These are phyloP conservation scores for Oscheius sp. DNA, from an alignment of 2,888 invertebrate genomes.

Conservation along the genomic window DNA sequence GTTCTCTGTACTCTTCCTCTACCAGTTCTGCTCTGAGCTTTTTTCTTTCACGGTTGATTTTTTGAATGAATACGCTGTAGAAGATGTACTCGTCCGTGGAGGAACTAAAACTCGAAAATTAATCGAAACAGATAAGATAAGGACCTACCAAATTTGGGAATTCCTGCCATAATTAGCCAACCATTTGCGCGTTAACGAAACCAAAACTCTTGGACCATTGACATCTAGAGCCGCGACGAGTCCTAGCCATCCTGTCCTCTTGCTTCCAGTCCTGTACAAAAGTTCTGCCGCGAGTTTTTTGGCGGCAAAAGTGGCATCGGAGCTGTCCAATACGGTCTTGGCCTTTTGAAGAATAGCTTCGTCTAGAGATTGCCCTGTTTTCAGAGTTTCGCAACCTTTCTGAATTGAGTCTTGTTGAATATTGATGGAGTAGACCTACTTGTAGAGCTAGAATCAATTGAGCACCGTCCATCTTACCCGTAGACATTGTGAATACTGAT, in stretches of 20 bases:
- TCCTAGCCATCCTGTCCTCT: slow-evolving; percentile 19
- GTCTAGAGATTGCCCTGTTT: neutral
- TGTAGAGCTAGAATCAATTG: neutral
- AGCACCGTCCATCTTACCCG: neutral
- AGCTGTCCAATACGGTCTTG: neutral
- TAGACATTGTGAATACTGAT: neutral
- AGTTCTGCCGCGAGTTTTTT: slow-evolving; percentile 27
- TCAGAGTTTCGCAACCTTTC: neutral
- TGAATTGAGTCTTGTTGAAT: neutral
- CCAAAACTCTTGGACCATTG: neutral
- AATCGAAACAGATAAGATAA: neutral
- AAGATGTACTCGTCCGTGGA: slow-evolving; percentile 26
- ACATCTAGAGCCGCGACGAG: slow-evolving; percentile 12
- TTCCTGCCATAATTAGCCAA: neutral
- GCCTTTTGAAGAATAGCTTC: neutral
- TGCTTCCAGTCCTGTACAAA: neutral
- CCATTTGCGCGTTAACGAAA: neutral
- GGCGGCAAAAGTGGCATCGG: neutral
- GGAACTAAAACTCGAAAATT: neutral
- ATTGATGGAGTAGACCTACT: neutral
- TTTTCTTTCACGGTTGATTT: slow-evolving; percentile 4
- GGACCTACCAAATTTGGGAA: slow-evolving; percentile 19
- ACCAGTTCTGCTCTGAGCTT: slow-evolving; percentile 6
- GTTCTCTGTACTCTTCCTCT: slow-evolving; percentile 14
- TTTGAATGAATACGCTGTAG: slow-evolving; percentile 12